Base-by-base conservation (phyloP, 2,888 invertebrate species). In the Trichopria drosophilae region DNA sequence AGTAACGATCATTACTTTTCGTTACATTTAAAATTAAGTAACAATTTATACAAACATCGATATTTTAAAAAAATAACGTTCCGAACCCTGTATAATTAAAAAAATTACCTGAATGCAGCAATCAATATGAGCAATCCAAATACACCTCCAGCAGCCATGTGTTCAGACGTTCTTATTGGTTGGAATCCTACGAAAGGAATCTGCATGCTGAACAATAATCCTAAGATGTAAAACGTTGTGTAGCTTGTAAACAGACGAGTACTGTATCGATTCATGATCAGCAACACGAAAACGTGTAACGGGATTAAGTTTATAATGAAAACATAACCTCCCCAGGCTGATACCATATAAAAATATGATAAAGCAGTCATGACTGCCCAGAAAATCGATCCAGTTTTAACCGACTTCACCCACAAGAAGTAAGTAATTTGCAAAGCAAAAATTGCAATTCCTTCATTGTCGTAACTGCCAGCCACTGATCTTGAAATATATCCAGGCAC, bases 261-360 rank as follows among this genome's bases (percentile, higher is more conserved):
- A 1, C 96, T 96, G 78, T 88, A 98, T 44, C 97, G 82, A 29
- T 97, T 98, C 94, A 98, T 97, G 35, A 97, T 78, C 34, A 99
- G 80, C 29, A 99, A 79, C 2, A 88, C 88, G 78, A 99, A 96
- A 4, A 97, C 97, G 72, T 99, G 99, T 9, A 99, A 83, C 0
- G 99, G 99, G 61, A 99, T 98, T 70, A 99, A 79, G 78, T 99
- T 99, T 72, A 98, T 99, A 67, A 99, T 99, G 76, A 98, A 99
- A 29, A 99, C 98, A 73, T 99, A 99, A 58, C 99, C 99, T 63
- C 99, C 99, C 99, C 99, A 99, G 60, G 98, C 98, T 55, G 97
- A 98, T 2, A 98, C 99, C 99, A 99, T 99, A 78, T 99, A 99
- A 78, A 99, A 98, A 78, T 99, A 99, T 1, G 97, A 94, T 4